These are phyloP conservation scores for Echiichthys vipera DNA, from an alignment of 2,797 vertebrate species.

Conservation along the genomic window DNA sequence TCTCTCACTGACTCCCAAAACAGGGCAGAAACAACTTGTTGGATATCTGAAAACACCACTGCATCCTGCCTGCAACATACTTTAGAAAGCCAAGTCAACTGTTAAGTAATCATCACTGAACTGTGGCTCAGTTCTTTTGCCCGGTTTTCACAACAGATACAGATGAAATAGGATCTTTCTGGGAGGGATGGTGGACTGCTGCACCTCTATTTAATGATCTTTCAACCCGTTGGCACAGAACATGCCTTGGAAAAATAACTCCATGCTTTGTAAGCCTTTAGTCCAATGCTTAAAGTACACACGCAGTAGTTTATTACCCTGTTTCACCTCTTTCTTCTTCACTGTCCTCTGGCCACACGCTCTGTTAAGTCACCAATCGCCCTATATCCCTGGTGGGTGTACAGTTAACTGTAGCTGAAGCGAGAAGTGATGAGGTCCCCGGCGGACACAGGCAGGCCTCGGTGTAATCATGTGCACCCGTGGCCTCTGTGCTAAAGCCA, in stretches of 20 bases:
- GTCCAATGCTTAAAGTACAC: not conserved
- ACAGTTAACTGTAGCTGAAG: constrained; percentile 47
- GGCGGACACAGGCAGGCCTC: constrained; percentile 14
- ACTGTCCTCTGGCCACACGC: constrained; percentile 14
- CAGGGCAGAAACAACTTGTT: constrained; percentile 12
- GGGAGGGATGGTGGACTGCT: constrained; percentile 4
- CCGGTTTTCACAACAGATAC: constrained; percentile 46
- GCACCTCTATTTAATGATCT: constrained; percentile 23
- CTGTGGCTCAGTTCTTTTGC: constrained; percentile 34
- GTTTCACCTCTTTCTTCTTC: constrained; percentile 20
- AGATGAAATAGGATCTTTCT: constrained; percentile 30
- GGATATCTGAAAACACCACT: not conserved
- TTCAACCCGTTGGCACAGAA: constrained; percentile 30
- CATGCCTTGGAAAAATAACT: not conserved
- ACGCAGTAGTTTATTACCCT: constrained; percentile 2
- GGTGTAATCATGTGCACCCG: constrained; percentile 52
- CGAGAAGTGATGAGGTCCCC: constrained; percentile 52
- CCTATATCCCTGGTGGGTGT: constrained; percentile 41
- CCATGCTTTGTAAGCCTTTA: not conserved
- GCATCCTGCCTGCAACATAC: not conserved
- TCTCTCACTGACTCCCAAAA: constrained; percentile 6
- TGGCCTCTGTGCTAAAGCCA: constrained; percentile 43
- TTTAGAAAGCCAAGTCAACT: constrained; percentile 17
- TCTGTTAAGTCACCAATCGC: constrained; percentile 39
- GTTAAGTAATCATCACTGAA: constrained; percentile 41